A percentile compares a stretch with the other conserved stretches of the same genome.
These are phyloP conservation scores for Dendrocopos noguchii DNA, from an alignment of 2,113 vertebrate genomes.

Conservation along the genomic window DNA sequence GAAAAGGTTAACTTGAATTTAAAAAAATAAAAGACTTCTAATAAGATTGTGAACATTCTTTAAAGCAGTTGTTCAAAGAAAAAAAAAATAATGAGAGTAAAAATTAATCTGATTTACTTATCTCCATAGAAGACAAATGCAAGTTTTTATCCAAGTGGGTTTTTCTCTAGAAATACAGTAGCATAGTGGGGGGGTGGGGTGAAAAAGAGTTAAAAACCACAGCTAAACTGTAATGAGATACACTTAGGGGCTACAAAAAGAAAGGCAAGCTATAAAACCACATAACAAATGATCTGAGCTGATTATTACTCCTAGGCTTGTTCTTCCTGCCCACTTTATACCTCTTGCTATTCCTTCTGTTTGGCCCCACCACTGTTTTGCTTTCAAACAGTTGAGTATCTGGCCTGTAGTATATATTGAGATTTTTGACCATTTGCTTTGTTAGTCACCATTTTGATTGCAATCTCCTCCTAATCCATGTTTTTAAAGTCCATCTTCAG, in stretches of 20 bases:
- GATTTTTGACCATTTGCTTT: background rate
- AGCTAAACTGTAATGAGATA: background rate
- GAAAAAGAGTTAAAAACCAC: background rate
- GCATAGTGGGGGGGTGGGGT: background rate
- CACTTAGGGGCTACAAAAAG: background rate
- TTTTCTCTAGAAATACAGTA: background rate
- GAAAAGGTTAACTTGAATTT: background rate
- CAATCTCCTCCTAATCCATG: background rate
- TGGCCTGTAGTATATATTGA: background rate
- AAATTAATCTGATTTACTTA: background rate
- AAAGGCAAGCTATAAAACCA: background rate
- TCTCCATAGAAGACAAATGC: background rate
- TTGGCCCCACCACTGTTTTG: fast-evolving
- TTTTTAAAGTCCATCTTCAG: background rate
- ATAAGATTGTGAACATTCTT: background rate
- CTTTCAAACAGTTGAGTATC: background rate
- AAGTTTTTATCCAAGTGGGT: background rate
- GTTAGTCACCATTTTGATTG: background rate
- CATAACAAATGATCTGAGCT: background rate
- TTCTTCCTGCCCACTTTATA: background rate
- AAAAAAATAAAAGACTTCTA: background rate
- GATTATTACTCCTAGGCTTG: background rate
- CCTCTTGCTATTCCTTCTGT: background rate
- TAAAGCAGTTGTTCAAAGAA: background rate
- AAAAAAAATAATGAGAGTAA: background rate